Evolutionary conservation across 2,113 vertebrate genomes (phyloP).

Genomic region (Noturus placidus): DNA sequence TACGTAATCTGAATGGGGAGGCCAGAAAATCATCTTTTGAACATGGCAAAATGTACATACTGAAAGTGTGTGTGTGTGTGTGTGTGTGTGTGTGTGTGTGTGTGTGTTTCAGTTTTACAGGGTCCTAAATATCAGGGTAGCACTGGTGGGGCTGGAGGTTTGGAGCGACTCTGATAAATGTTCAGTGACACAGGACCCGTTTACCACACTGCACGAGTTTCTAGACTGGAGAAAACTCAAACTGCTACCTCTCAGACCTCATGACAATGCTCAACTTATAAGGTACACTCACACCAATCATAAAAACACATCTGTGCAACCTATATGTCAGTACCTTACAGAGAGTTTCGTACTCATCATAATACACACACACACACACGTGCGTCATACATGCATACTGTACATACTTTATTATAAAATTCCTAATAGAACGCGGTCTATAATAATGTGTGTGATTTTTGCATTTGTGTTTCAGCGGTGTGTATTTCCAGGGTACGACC

Average conservation of each 20-base stretch:
- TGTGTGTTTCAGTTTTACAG: conserved; percentile 84
- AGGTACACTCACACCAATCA: conserved; percentile 65
- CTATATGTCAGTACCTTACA: conserved; percentile 48
- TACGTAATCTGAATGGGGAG: not conserved
- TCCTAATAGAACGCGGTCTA: not conserved
- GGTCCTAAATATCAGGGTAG: conserved; percentile 89
- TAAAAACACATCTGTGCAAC: not conserved
- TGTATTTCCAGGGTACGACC: conserved; percentile 96
- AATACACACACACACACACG: no score
- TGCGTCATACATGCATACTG: not conserved
- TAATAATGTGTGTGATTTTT: not conserved
- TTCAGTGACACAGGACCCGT: conserved; percentile 90
- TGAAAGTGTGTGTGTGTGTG: not conserved
- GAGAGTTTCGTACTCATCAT: not conserved
- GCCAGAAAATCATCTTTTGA: not conserved
- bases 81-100: conserved; percentile 3
- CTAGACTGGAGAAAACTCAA: conserved; percentile 95
- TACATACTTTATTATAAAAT: not conserved
- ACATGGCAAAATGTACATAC: not conserved
- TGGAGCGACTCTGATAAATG: conserved; percentile 94
- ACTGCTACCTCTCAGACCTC: conserved; percentile 87
- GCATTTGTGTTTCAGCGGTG: conserved; percentile 75
- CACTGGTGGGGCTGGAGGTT: conserved; percentile 91
- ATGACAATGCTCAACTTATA: conserved; percentile 94
- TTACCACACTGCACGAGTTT: conserved; percentile 92